Evolutionary conservation across 2,888 invertebrate genomes (phyloP).

Genomic region (Netelia melanura): DNA sequence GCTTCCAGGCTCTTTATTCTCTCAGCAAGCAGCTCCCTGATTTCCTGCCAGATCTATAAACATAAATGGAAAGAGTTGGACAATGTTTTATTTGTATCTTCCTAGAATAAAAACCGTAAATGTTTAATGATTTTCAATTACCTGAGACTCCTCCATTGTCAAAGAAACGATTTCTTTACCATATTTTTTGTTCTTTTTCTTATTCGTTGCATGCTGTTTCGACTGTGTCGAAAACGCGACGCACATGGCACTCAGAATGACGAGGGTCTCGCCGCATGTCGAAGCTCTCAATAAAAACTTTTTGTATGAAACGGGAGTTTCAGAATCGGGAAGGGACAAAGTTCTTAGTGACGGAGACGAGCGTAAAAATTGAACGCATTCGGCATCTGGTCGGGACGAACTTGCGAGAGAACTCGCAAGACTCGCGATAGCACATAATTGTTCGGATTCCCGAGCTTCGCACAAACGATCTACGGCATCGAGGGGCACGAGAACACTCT

Average conservation of each 20-base stretch:
- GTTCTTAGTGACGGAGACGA: slow-evolving; percentile 75
- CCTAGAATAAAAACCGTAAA: not conserved
- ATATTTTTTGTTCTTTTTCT: slow-evolving; percentile 81
- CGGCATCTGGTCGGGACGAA: slow-evolving; percentile 76
- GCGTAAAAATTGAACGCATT: slow-evolving; percentile 77
- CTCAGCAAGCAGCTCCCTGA: slow-evolving; percentile 77
- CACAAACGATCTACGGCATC: slow-evolving; percentile 82
- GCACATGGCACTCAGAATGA: slow-evolving; percentile 81
- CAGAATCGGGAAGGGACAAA: slow-evolving; percentile 76
- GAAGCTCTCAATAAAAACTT: slow-evolving; percentile 80
- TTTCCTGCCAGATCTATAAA: slow-evolving; percentile 79
- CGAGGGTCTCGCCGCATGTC: slow-evolving; percentile 83
- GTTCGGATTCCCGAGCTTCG: slow-evolving; percentile 81
- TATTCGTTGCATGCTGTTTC: slow-evolving; percentile 76
- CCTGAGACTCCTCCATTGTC: slow-evolving; percentile 75
- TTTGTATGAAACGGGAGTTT: slow-evolving; percentile 79
- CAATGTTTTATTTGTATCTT: not conserved
- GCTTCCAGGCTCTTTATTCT: slow-evolving; percentile 77
- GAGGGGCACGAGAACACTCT: slow-evolving; percentile 81
- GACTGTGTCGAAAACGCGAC: slow-evolving; percentile 75
- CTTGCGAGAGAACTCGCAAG: slow-evolving; percentile 79
- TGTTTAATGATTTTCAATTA: slow-evolving; percentile 64
- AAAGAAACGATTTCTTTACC: slow-evolving; percentile 76
- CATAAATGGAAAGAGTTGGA: not conserved
- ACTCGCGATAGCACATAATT: slow-evolving; percentile 78